Conservation (phyloP, 2,888 invertebrate genomes). For the Calameuta pallipes region DNA sequence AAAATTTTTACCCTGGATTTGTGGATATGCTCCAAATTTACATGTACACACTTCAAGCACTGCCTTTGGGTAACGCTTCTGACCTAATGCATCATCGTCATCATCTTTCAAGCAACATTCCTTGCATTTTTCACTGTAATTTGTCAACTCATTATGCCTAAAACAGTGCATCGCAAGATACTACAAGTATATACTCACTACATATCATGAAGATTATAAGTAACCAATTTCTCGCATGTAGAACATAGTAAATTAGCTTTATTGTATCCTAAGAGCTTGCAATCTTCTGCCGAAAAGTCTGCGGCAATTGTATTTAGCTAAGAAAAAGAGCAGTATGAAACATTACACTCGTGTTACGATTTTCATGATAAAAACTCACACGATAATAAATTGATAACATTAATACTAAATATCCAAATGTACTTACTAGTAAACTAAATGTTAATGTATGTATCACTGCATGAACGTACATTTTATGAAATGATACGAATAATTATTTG, state of each 20-base stretch:
- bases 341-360: background rate
- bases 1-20: conserved; percentile 80
- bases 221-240: conserved; percentile 85
- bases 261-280: conserved; percentile 86
- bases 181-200: conserved; percentile 66
- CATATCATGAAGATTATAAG: conserved; percentile 77
- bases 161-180: conserved; percentile 28
- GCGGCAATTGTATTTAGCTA: conserved; percentile 49
- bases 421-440: background rate
- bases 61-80: conserved; percentile 88
- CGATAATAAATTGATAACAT: background rate
- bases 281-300: conserved; percentile 83
- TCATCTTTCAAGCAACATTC: conserved; percentile 86
- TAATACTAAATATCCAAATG: background rate
- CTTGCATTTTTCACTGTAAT: conserved; percentile 74
- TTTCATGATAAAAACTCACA: background rate
- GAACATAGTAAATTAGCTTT: conserved; percentile 88
- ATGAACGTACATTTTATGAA: background rate
- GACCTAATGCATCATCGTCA: conserved; percentile 69
- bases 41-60: conserved; percentile 97
- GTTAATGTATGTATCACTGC: background rate
- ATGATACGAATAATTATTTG: background rate
- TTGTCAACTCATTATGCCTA: background rate
- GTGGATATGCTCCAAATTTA: conserved; percentile 97
- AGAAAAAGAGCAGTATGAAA: conserved; percentile 16